Base-by-base conservation (phyloP, 2,113 vertebrate species). In the Aspiorhynchus laticeps region DNA sequence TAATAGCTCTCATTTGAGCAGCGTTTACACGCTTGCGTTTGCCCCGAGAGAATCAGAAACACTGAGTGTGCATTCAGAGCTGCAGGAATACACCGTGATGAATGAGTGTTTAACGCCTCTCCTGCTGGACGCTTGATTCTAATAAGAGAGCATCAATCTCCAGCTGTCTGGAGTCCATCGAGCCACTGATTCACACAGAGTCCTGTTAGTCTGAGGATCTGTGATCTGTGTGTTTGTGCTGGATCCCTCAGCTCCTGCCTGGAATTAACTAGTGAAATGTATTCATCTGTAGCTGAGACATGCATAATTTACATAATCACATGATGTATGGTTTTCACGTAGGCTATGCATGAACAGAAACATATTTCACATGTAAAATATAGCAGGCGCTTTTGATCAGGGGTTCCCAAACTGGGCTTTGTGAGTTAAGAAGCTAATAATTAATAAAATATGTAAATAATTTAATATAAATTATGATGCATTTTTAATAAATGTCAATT, bases 241-340 rank as follows among this genome's bases (percentile, higher is more conserved):
- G 90, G 87, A 90, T 94, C 94, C 90, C 88, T 94, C 93, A 94
- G 8, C 15, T 33, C 28, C 8, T 21, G 12, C 90, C 92, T 89
- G 89, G 91, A 90, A 92, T 93, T 91, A 93, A 93, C 92, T 92
- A 93, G 91, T 93, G 92, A 94, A 91, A 88, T 88, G 56, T 85
- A 90, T 95, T 95, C 93, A 94, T 92, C 92, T 90, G 38, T 78
- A 14, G 80, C 93, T 91, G 93, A 92, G 93, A 53, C 5, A 59
- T 84, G 21, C 56, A 76, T 79, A 36, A 56, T 56, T 21, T 56
- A 79, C 48, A 53, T 28, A 53, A 79, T 56, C 51, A 11, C 8
- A 31, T 31, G 74, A 26, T 2, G 41, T 77, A 28, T 77, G n/a
- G 5, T 31, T 36, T 31, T 24, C 48, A 36, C 3, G 4, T 33